Conservation (phyloP, 1,140 invertebrate species). For the Drosophila kepulauana region DNA sequence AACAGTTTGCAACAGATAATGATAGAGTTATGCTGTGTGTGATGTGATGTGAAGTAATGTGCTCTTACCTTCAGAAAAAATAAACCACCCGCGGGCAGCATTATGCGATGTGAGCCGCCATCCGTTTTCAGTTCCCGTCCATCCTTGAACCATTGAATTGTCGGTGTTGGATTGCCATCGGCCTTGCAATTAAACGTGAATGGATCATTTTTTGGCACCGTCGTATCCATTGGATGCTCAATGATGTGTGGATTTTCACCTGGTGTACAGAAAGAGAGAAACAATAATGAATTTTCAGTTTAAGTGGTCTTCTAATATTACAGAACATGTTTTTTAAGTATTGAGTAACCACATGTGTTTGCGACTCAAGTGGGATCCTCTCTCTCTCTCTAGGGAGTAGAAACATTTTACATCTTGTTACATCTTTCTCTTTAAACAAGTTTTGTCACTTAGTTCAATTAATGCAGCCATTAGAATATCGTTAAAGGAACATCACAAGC, state of each 20-base stretch:
- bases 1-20: constrained; percentile 58
- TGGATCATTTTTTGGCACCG: constrained; percentile 89
- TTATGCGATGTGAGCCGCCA: constrained; percentile 86
- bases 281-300: constrained; percentile 10
- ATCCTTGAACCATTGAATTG: constrained; percentile 89
- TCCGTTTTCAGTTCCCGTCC: constrained; percentile 86
- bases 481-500: not conserved
- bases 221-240: constrained; percentile 90
- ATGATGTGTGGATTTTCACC: constrained; percentile 90
- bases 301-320: constrained; percentile 47
- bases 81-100: constrained; percentile 89
- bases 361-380: constrained; percentile 22
- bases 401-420: constrained; percentile 3
- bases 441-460: constrained; percentile 77
- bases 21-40: constrained; percentile 48
- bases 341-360: no score
- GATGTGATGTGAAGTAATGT: not conserved
- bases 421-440: constrained; percentile 57
- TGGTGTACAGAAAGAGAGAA: constrained; percentile 41
- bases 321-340: constrained; percentile 19
- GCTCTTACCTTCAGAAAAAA: constrained; percentile 90
- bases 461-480: constrained; percentile 64
- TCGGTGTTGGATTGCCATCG: constrained; percentile 88
- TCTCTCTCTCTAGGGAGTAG: constrained; percentile 34
- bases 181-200: constrained; percentile 89